Evolutionary conservation across 2,113 vertebrate species (phyloP), one percentile per base, ranked within the genome.

Genomic region (Rattus rattus): DNA sequence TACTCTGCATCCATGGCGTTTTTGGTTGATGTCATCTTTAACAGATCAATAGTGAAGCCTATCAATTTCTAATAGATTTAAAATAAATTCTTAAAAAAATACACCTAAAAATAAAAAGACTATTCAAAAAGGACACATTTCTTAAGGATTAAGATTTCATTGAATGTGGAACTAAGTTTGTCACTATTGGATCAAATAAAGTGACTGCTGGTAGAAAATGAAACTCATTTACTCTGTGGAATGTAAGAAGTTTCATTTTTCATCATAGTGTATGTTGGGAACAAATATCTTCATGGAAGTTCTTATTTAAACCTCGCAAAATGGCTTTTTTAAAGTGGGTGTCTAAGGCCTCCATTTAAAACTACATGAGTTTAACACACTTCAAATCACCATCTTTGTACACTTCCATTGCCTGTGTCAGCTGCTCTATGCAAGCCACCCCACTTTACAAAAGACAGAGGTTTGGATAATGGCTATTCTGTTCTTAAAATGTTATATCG

Each of bases 41-140:
- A 94, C 49, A 96, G 91, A 98, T 98, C 96, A 97, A 98, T 97
- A 96, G 5, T 33, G 91, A 96, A 92, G 56, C 87, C 94, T 98
- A 96, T 95, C 86, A 92, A 95, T 83, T 0, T 0, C 56, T 94
- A 95, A 92, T 91, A 97, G 11, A 92, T 96, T 98, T 97, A 70
- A 95, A 88, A 93, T 93, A 65, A 92, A 98, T 95, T 89, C 85
- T 86, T 24, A 96, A 95, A 14, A 77, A 77, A 93, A 75, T 85
- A 39, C 92, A 47, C 7, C 39, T 16, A 83, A 69, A 90, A 94
- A 0, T 16, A 16, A 67, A 88, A 14, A 90, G 86, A 91, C 81
- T 85, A 96, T n/a, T 80, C 13, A 72, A 28, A 97, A 67, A 24
- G 59, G 65, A 70, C 97, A 97, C 5, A 3, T 65, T 61, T 93